Base-by-base conservation (phyloP, 2,113 vertebrate species). In the Euleptes europaea region DNA sequence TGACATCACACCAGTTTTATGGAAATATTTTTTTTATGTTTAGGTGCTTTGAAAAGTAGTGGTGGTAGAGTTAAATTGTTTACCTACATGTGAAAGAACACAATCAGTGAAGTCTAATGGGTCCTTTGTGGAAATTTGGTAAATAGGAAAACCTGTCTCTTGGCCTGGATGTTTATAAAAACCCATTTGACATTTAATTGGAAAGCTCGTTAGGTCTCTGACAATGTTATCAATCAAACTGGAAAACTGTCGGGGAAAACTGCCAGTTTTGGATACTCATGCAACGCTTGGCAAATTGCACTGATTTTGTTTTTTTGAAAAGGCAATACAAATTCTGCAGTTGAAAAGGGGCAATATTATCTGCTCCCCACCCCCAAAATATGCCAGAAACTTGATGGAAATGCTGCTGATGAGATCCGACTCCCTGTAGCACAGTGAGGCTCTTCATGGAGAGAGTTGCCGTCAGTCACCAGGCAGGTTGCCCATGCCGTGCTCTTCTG, bases 181-280 rank as follows among this genome's bases (percentile, higher is more conserved):
- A 11, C 9, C 38, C 26, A 70, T 81, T 44, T 60, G 82, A 84
- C 83, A 88, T 86, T 63, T 86, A 92, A 85, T 84, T 87, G 23
- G 69, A 84, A 90, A 90, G 84, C 80, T 86, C 76, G 75, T 80
- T 91, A n/a, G 77, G 35, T 70, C 77, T 87, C 74, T 0, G 7
- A 82, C 83, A 88, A 19, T 57, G 69, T 73, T 28, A 78, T 69
- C 66, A 8, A n/a, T n/a, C 38, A 88, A 84, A 49, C 81, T 86
- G 87, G 85, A 84, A 88, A 79, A 44, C 3, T 40, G 42, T 71
- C 26, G 35, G 51, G 44, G 28, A 79, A 89, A 89, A 73, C 26
- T 82, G 83, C 71, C 47, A 78, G 80, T 47, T 89, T 82, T 88
- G 57, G 69, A 84, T 69, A 88, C 63, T 44, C 70, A 60, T 86